These are phyloP conservation scores for Menidia beryllina DNA, from an alignment of 2,113 vertebrate species.

Conservation along the genomic window DNA sequence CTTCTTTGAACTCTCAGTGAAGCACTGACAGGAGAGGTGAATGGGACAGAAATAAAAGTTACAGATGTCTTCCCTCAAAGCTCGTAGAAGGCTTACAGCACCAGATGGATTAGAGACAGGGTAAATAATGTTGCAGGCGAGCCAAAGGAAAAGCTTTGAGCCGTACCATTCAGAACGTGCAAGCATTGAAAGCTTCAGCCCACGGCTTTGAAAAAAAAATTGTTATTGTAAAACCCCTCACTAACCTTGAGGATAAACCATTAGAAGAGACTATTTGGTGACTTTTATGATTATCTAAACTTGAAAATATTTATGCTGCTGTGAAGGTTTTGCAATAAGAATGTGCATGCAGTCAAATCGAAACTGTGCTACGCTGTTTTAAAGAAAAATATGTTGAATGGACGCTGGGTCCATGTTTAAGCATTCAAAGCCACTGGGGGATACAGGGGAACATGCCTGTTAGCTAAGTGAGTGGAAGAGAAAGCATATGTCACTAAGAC, in stretches of 20 bases:
- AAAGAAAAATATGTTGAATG: neutral
- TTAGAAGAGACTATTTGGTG: neutral
- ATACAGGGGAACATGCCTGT: constrained; percentile 17
- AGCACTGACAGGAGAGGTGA: constrained; percentile 28
- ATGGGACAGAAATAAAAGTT: constrained; percentile 52
- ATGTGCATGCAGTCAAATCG: neutral
- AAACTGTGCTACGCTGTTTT: neutral
- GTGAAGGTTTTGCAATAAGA: neutral
- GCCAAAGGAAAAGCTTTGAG: constrained; percentile 35
- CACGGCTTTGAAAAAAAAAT: constrained; percentile 48
- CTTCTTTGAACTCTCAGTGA: constrained; percentile 3
- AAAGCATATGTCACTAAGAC: constrained; percentile 76
- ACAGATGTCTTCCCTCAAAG: constrained; percentile 68
- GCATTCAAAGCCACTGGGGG: constrained; percentile 25
- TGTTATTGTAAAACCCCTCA: constrained; percentile 11
- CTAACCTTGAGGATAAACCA: neutral
- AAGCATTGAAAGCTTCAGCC: constrained; percentile 14
- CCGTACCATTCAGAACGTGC: constrained; percentile 10
- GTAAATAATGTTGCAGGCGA: constrained; percentile 42
- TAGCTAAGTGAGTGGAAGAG: constrained; percentile 53
- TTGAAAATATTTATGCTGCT: neutral
- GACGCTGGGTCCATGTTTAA: constrained; percentile 20
- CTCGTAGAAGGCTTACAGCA: constrained; percentile 56
- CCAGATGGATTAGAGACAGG: constrained; percentile 59
- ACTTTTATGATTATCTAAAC: neutral